phyloP scores from a whole-genome alignment of 2,888 invertebrate species.

The Gortyna flavago region DNA sequence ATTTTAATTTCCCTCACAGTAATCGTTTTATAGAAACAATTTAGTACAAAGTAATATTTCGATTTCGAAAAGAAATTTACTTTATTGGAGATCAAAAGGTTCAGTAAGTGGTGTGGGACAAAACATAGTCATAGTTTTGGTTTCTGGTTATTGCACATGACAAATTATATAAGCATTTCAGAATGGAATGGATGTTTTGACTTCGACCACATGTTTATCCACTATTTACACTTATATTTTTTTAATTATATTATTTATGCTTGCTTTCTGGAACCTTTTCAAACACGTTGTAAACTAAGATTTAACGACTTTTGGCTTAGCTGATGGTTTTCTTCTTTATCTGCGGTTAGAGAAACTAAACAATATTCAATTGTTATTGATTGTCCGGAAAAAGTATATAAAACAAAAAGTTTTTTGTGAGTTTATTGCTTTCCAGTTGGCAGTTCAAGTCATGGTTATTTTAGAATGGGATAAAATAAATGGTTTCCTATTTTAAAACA shows the following conservation, averaged over 20 bases:
- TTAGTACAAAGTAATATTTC: constrained; percentile 52
- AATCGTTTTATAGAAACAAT: constrained; percentile 64
- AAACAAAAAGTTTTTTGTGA: constrained; percentile 24
- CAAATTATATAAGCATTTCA: constrained; percentile 73
- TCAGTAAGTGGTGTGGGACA: constrained; percentile 63
- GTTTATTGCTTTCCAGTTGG: constrained; percentile 27
- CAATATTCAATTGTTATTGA: constrained; percentile 59
- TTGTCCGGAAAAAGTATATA: constrained; percentile 25
- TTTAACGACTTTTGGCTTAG: constrained; percentile 61
- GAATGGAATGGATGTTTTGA: constrained; percentile 73
- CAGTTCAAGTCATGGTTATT: constrained; percentile 26
- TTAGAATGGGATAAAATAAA: constrained; percentile 22
- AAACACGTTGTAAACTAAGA: constrained; percentile 64
- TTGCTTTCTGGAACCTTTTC: constrained; percentile 65
- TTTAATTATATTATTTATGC: constrained; percentile 71
- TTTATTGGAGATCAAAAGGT: constrained; percentile 69
- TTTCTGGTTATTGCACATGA: constrained; percentile 68
- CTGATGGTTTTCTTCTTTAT: constrained; percentile 47
- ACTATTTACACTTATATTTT: constrained; percentile 69
- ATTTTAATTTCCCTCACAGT: constrained; percentile 52
- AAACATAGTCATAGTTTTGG: constrained; percentile 64
- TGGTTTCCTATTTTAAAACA: constrained; percentile 13
- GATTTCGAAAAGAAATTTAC: constrained; percentile 54
- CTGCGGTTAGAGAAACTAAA: constrained; percentile 59
- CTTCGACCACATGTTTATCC: constrained; percentile 70